Conservation (phyloP, 2,113 vertebrate species). For the Grus americana region DNA sequence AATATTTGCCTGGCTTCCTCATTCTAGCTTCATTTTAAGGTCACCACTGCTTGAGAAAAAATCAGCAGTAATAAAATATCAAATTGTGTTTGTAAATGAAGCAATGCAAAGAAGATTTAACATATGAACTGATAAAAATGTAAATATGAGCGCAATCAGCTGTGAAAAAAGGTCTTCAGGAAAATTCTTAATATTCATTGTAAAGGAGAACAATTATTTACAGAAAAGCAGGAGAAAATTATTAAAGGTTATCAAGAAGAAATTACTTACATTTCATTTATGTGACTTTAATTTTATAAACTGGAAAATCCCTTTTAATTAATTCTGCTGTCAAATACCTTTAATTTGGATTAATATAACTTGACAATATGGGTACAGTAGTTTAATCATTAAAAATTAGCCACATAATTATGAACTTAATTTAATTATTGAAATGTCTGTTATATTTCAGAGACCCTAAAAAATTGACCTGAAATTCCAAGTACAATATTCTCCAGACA, state of each 20-base stretch:
- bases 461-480: not conserved
- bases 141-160: not conserved
- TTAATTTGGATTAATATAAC: not conserved
- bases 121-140: not conserved
- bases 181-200: not conserved
- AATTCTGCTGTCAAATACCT: not conserved
- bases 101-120: not conserved
- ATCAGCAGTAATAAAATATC: not conserved
- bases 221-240: not conserved
- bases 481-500: not conserved
- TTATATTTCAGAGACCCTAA: not conserved
- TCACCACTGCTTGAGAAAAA: not conserved
- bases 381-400: not conserved
- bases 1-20: not conserved
- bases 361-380: not conserved
- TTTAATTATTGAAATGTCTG: not conserved
- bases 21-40: not conserved
- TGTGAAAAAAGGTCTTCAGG: not conserved
- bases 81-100: not conserved
- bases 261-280: not conserved
- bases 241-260: not conserved
- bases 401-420: not conserved
- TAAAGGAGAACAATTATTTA: not conserved
- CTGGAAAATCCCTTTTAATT: not conserved
- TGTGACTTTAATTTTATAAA: not conserved